phyloP scores from a whole-genome alignment of 2,113 vertebrate species.

The Sylvilagus bachmani region DNA sequence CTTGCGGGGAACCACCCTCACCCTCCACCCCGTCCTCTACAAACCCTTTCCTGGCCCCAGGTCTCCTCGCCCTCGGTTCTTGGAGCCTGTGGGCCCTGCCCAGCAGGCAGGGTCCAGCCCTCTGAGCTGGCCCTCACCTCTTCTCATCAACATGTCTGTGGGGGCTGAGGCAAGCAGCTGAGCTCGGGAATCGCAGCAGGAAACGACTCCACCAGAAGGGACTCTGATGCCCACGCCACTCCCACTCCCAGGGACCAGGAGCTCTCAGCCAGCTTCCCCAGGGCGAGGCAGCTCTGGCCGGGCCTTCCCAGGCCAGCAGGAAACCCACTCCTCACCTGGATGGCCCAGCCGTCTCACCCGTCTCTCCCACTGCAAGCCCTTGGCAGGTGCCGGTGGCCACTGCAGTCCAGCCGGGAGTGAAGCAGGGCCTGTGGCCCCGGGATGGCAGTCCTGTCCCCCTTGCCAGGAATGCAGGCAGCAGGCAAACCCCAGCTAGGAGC shows the following conservation, averaged over 20 bases:
- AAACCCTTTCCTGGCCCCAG: no score
- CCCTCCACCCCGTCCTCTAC: not conserved
- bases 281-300: not conserved
- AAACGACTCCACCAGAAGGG: not conserved
- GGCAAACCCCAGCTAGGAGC: not conserved
- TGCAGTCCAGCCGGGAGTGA: not conserved
- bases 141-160: not conserved
- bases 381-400: not conserved
- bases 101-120: not conserved
- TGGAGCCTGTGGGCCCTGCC: not conserved
- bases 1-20: no score
- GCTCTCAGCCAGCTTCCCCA: not conserved
- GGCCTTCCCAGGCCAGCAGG: no score
- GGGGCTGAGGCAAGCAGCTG: not conserved
- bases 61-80: fast-evolving
- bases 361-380: not conserved
- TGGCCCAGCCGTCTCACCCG: not conserved
- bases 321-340: not conserved
- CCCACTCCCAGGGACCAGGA: not conserved
- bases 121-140: not conserved
- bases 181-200: not conserved
- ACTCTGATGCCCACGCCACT: not conserved
- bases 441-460: fast-evolving
- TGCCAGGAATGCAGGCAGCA: fast-evolving
- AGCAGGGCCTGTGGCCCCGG: fast-evolving